Evolutionary conservation across 2,113 vertebrate species (phyloP), one percentile per base, ranked within the genome.

Genomic region (Lycaon pictus): DNA sequence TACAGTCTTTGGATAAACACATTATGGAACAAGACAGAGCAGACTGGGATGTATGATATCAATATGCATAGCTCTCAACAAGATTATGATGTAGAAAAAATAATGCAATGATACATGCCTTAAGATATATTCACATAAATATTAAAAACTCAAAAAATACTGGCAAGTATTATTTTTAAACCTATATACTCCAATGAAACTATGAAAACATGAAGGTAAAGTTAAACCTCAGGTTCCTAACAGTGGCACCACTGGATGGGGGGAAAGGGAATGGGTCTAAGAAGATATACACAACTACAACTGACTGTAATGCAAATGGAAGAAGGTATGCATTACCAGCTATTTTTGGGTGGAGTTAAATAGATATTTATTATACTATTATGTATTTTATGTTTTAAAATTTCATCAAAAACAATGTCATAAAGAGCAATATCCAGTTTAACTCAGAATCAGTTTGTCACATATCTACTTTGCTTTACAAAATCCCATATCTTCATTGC

Each of bases 401-500:
- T 91, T 86, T 93, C 65, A 89, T 91, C 20, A 81, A 51, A 85
- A 60, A 13, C 35, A 89, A 72, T 74, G 67, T 48, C 13, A 93
- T 55, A 88, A 81, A 29, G 4, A 93, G 77, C 10, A 95, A 29
- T 93, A 56, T 51, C 93, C 2, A 65, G 12, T 90, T 88, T 81
- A 67, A 69, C 27, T 53, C 48, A 17, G 32, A 93, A 85, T 95
- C 48, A 29, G 1, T 17, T 83, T 58, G 0, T 98, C 82, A 94
- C 96, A 98, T 97, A 97, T 96, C 94, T 90, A 97, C 91, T 90
- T 94, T 97, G 23, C 27, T 95, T 98, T 27, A 90, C 93, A 97
- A 85, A 97, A 20, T 43, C 55, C 22, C 27, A 5, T n/a, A 9
- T 2, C 11, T 5, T 22, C 16, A 72, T 11, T 94, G 43, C 16